These are phyloP conservation scores for Cichladusa arquata DNA, from an alignment of 2,113 vertebrate species.

Conservation along the genomic window DNA sequence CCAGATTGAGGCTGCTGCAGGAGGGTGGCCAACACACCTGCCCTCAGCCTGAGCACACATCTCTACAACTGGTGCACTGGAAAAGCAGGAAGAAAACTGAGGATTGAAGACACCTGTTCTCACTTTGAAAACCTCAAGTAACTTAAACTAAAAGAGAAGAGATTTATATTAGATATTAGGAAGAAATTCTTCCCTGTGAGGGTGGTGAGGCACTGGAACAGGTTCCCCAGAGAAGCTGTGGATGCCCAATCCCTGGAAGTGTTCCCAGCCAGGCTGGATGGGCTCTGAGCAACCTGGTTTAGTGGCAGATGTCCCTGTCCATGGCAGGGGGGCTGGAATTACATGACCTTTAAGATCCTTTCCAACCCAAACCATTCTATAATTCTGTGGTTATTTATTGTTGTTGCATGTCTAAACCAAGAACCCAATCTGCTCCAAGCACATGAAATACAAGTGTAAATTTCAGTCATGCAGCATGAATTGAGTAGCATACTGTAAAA, in stretches of 20 bases:
- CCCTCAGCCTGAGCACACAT: fast-evolving
- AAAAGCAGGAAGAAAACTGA: neutral
- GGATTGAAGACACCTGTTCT: fast-evolving
- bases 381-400: neutral
- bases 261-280: neutral
- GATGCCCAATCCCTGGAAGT: neutral
- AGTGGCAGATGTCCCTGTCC: neutral
- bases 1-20: fast-evolving
- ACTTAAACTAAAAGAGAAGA: neutral
- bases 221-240: neutral
- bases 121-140: neutral
- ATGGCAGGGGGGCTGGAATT: neutral
- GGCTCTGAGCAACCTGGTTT: neutral
- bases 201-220: neutral
- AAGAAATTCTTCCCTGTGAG: neutral
- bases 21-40: neutral
- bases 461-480: neutral
- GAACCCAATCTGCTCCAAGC: neutral
- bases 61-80: neutral
- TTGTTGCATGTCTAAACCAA: neutral
- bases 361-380: neutral
- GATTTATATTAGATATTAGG: neutral
- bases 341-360: neutral
- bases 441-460: neutral
- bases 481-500: neutral